phyloP scores from a whole-genome alignment of 1,140 invertebrate species.

The Nixonia krombeini region DNA sequence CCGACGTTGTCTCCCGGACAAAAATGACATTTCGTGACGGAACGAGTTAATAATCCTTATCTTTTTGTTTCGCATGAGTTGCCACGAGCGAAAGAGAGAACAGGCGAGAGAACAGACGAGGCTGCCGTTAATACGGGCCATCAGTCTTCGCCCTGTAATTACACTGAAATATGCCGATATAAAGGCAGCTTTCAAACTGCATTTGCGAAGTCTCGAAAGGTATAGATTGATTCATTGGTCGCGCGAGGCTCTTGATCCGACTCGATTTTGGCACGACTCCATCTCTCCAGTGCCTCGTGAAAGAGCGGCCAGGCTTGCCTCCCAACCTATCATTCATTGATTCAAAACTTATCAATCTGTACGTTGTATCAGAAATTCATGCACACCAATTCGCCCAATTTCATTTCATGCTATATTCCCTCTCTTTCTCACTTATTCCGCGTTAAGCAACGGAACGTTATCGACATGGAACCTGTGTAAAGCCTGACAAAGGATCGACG shows the following conservation, averaged over 20 bases:
- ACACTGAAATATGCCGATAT: slow-evolving; percentile 44
- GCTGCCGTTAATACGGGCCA: slow-evolving; percentile 15
- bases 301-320: slow-evolving; percentile 19
- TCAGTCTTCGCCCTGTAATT: slow-evolving; percentile 36
- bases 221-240: slow-evolving; percentile 37
- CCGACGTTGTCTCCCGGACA: no score
- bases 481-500: no score
- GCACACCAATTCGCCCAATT: background rate
- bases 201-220: slow-evolving; percentile 36
- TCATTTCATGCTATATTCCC: background rate
- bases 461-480: no score
- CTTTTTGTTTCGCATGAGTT: slow-evolving; percentile 37
- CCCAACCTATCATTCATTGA: slow-evolving; percentile 20
- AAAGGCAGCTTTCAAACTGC: slow-evolving; percentile 29
- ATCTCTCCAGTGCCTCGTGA: slow-evolving; percentile 40
- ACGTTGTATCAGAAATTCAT: background rate
- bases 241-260: slow-evolving; percentile 36
- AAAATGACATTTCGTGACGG: background rate
- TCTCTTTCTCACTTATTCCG: background rate
- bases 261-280: slow-evolving; percentile 46
- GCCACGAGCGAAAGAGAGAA: slow-evolving; percentile 14
- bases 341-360: background rate
- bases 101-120: slow-evolving; percentile 12
- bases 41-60: slow-evolving; percentile 16
- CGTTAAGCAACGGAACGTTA: no score